These are phyloP conservation scores for Prunella fulvescens DNA, from an alignment of 2,113 vertebrate species.

Conservation along the genomic window DNA sequence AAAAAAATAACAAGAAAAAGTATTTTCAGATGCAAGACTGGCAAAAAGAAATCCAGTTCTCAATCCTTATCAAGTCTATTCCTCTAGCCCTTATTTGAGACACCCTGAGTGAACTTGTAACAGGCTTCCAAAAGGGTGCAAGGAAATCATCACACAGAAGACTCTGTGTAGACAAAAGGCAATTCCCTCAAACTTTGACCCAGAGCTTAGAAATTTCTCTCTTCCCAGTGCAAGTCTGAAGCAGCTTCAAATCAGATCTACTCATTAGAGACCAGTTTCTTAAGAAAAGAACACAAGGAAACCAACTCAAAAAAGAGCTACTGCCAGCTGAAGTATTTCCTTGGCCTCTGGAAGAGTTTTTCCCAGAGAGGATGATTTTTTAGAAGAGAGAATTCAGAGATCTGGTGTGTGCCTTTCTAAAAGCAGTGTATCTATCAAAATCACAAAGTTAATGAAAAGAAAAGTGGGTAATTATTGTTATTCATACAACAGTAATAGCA, in stretches of 20 bases:
- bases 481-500: not conserved
- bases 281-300: not conserved
- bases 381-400: not conserved
- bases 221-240: not conserved
- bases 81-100: not conserved
- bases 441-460: not conserved
- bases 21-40: not conserved
- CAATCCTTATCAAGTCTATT: not conserved
- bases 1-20: not conserved
- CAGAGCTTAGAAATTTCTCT: not conserved
- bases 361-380: not conserved
- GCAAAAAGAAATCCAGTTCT: not conserved
- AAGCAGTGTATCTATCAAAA: not conserved
- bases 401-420: not conserved
- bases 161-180: not conserved
- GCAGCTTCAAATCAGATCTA: not conserved
- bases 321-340: not conserved
- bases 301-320: not conserved
- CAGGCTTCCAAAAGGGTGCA: not conserved
- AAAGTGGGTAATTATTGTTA: not conserved
- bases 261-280: not conserved
- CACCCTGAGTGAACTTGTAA: not conserved
- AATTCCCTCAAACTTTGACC: not conserved
- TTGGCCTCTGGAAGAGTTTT: not conserved
- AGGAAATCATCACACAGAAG: not conserved